Conservation (phyloP, 2,113 vertebrate species). For the Agapornis roseicollis region DNA sequence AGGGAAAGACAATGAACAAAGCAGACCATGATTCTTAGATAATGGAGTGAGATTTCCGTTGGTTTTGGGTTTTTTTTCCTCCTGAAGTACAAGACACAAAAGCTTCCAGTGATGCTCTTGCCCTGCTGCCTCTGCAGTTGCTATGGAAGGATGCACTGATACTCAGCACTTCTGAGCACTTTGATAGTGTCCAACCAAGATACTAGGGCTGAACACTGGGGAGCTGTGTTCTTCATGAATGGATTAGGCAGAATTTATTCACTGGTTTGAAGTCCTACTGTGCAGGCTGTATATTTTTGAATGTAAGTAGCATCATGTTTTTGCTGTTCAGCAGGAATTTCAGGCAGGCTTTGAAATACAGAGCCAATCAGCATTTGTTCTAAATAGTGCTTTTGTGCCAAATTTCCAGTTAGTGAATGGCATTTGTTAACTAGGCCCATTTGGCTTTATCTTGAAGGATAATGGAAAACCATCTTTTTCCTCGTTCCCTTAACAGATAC, state of each 20-base stretch:
- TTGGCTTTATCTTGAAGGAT: slow-evolving; percentile 44
- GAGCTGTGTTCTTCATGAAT: neutral
- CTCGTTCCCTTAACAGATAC: neutral
- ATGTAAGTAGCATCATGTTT: slow-evolving; percentile 38
- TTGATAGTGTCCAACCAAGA: neutral
- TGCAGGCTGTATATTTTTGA: slow-evolving; percentile 49
- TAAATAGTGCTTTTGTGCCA: slow-evolving; percentile 51
- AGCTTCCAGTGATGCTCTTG: neutral
- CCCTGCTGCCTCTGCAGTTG: neutral
- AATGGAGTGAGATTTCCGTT: neutral
- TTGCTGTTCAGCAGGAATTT: slow-evolving; percentile 54
- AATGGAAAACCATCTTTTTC: slow-evolving; percentile 54
- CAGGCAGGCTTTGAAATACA: slow-evolving; percentile 35
- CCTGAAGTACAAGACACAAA: neutral
- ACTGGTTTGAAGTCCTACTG: slow-evolving; percentile 33
- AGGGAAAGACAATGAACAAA: neutral
- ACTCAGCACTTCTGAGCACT: neutral
- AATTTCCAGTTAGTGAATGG: slow-evolving; percentile 50
- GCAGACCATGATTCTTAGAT: neutral
- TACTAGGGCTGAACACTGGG: neutral
- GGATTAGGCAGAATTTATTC: slow-evolving; percentile 46
- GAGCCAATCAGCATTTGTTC: slow-evolving; percentile 42
- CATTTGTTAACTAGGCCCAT: slow-evolving; percentile 28
- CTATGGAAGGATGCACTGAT: neutral
- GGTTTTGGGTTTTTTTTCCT: neutral